Conservation (phyloP, 2,888 invertebrate genomes). For the Clitarchus hookeri region DNA sequence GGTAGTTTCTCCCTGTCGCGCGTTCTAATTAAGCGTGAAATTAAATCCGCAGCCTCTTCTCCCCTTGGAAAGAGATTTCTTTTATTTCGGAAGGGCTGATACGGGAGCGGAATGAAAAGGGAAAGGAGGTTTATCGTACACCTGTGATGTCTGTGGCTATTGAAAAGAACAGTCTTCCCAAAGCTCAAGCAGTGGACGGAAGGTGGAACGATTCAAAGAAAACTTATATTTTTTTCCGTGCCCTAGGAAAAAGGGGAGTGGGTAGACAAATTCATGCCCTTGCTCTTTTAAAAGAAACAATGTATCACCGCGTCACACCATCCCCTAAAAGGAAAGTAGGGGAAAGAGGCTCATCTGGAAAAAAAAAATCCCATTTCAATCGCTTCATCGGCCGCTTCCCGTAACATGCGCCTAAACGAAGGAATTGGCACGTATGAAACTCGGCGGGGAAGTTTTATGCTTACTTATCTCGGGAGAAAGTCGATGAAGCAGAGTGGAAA, state of each 20-base stretch:
- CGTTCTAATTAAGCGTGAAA: conserved; percentile 14
- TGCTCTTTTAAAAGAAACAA: not conserved
- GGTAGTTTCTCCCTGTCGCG: conserved; percentile 8
- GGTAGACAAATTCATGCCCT: not conserved
- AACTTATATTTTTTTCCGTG: not conserved
- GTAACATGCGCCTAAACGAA: not conserved
- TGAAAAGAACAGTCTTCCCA: not conserved
- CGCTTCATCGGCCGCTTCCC: not conserved
- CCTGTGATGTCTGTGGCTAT: conserved; percentile 1
- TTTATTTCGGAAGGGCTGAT: not conserved
- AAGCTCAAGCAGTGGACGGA: not conserved
- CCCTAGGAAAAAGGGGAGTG: not conserved
- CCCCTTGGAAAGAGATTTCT: not conserved
- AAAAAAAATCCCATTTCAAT: not conserved
- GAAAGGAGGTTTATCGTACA: not conserved
- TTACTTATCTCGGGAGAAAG: no score
- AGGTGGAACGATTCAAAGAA: not conserved
- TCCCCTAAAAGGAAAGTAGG: not conserved
- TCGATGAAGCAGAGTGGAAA: no score
- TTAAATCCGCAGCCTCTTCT: not conserved
- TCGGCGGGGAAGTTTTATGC: no score
- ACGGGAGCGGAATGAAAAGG: not conserved
- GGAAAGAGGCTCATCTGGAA: not conserved
- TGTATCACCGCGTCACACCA: not conserved
- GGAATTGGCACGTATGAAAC: no score